phyloP scores from a whole-genome alignment of 1,140 invertebrate genomes.

The Ceratoteleas bidentatus region DNA sequence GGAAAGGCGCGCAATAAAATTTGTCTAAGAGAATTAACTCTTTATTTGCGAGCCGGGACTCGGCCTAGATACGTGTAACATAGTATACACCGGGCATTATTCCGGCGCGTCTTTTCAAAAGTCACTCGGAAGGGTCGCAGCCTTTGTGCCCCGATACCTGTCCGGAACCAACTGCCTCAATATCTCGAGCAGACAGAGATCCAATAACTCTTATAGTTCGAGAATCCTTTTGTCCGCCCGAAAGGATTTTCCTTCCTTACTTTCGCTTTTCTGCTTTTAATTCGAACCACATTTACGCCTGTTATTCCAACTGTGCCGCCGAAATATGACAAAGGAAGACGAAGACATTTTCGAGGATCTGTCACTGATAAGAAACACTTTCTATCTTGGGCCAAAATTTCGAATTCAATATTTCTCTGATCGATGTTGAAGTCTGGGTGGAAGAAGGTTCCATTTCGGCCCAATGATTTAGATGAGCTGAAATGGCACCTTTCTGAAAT shows the following conservation, averaged over 20 bases:
- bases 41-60: conserved; percentile 23
- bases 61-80: conserved; percentile 49
- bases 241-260: conserved; percentile 29
- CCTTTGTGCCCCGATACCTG: conserved; percentile 62
- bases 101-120: conserved; percentile 23
- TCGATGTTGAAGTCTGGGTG: too few relatives aligned
- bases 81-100: conserved; percentile 24
- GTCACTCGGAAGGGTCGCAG: conserved; percentile 26
- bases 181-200: conserved; percentile 58
- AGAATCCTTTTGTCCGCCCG: conserved; percentile 65
- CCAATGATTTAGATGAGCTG: too few relatives aligned
- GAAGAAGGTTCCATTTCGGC: too few relatives aligned
- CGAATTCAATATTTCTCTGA: too few relatives aligned
- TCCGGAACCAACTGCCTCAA: conserved; percentile 39
- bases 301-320: background rate
- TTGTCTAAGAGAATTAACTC: conserved; percentile 27
- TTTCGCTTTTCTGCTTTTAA: conserved; percentile 22
- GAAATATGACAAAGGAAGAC: background rate
- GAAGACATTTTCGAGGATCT: background rate
- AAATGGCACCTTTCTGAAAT: too few relatives aligned
- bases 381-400: too few relatives aligned
- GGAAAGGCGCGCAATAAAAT: conserved; percentile 25
- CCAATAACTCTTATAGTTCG: conserved; percentile 66
- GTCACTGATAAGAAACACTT: too few relatives aligned
- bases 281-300: background rate